Conservation (phyloP, 2,113 vertebrate genomes). For the Hydrolagus affinis region DNA sequence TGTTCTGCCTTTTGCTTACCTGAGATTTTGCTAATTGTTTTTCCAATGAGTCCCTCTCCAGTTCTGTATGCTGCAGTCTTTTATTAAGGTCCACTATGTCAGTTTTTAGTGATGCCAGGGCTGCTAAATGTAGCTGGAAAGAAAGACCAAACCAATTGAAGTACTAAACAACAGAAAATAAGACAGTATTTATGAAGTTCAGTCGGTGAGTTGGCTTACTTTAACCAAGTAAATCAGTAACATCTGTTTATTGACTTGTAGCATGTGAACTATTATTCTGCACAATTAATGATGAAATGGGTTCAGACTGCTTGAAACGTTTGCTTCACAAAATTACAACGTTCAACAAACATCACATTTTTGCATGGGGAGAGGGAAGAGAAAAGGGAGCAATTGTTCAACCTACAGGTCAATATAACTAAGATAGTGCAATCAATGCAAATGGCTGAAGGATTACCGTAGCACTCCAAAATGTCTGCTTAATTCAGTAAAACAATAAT, state of each 20-base stretch:
- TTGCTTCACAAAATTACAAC: not conserved
- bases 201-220: not conserved
- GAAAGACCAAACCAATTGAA: not conserved
- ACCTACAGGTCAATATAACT: not conserved
- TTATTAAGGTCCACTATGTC: conserved; percentile 75
- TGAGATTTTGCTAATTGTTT: conserved; percentile 75
- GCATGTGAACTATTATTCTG: not conserved
- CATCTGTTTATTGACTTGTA: not conserved
- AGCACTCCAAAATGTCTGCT: too few species aligned
- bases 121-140: conserved; percentile 68
- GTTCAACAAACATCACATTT: not conserved
- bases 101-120: conserved; percentile 74
- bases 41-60: conserved; percentile 68
- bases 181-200: not conserved
- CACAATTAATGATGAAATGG: not conserved
- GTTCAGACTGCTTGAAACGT: not conserved
- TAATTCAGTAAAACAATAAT: too few species aligned
- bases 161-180: not conserved
- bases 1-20: conserved; percentile 48
- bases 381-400: not conserved
- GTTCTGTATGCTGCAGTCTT: conserved; percentile 70
- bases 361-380: not conserved
- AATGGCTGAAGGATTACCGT: not conserved
- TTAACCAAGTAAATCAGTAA: not conserved
- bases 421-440: not conserved